Percentiles rank a stretch among this genome's conserved stretches.
These are phyloP conservation scores for Camponotus vicinus DNA, from an alignment of 1,140 invertebrate species.

Conservation along the genomic window DNA sequence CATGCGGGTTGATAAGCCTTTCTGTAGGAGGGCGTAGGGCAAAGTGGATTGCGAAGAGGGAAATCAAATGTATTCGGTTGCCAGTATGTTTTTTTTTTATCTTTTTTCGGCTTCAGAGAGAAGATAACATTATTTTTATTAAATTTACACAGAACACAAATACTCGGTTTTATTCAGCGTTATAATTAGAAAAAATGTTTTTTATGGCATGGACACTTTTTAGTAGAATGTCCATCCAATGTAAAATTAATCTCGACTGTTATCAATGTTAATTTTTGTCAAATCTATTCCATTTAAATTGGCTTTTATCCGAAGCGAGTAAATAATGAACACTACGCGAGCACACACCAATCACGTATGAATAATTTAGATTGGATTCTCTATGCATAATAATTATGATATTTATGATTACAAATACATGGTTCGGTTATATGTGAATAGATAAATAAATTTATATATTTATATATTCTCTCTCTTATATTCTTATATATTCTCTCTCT, in stretches of 20 bases:
- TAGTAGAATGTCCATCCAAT: conserved; percentile 17
- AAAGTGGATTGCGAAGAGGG: conserved; percentile 58
- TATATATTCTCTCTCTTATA: neutral
- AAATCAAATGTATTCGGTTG: conserved; percentile 19
- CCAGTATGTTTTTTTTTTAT: neutral
- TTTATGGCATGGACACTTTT: neutral
- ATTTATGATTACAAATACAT: conserved; percentile 16
- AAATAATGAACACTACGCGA: conserved; percentile 26
- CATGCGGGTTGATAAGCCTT: conserved; percentile 60
- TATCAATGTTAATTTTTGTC: conserved; percentile 44
- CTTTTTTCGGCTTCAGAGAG: neutral
- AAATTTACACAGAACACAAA: conserved; percentile 6
- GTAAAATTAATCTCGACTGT: conserved; percentile 48
- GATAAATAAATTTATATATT: conserved; percentile 11
- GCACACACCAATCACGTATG: conserved; percentile 26
- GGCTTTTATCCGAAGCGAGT: conserved; percentile 30
- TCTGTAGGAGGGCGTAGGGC: conserved; percentile 12
- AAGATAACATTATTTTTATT: conserved; percentile 35
- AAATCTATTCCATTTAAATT: conserved; percentile 38
- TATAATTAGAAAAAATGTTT: conserved; percentile 27
- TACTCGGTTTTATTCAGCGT: conserved; percentile 7
- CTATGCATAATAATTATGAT: conserved; percentile 24
- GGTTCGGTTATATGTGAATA: neutral
- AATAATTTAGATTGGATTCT: conserved; percentile 53
- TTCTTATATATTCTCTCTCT: neutral